Percentiles rank a stretch among this genome's conserved stretches.
phyloP scores from a whole-genome alignment of 2,113 vertebrate species.

The Lophura nycthemera region DNA sequence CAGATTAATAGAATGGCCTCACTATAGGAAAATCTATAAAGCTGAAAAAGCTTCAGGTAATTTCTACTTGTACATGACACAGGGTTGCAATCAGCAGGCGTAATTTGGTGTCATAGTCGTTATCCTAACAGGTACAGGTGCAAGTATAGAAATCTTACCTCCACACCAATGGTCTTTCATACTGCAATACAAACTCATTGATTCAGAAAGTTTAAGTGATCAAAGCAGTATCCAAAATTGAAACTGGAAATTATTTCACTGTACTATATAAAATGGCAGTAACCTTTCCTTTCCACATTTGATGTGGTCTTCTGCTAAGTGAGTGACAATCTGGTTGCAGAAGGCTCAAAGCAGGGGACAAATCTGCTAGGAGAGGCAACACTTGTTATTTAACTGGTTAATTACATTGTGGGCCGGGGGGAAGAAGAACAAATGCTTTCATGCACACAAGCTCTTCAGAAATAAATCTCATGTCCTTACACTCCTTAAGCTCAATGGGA shows the following conservation, averaged over 20 bases:
- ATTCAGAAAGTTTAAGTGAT: neutral
- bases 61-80: neutral
- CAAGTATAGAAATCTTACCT: neutral
- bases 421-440: neutral
- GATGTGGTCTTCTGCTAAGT: neutral
- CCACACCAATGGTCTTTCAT: neutral
- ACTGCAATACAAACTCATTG: fast-evolving
- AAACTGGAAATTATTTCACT: neutral
- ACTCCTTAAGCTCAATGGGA: neutral
- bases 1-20: neutral
- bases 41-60: neutral
- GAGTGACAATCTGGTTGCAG: neutral
- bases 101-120: neutral
- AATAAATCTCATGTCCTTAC: neutral
- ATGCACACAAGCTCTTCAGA: neutral
- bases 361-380: neutral
- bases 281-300: neutral
- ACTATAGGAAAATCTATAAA: neutral
- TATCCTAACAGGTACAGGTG: neutral
- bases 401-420: neutral
- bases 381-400: neutral
- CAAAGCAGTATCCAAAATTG: neutral
- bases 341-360: neutral
- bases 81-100: neutral
- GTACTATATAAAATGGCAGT: neutral